phyloP scores from a whole-genome alignment of 2,113 vertebrate genomes.

The Melanerpes aurifrons region DNA sequence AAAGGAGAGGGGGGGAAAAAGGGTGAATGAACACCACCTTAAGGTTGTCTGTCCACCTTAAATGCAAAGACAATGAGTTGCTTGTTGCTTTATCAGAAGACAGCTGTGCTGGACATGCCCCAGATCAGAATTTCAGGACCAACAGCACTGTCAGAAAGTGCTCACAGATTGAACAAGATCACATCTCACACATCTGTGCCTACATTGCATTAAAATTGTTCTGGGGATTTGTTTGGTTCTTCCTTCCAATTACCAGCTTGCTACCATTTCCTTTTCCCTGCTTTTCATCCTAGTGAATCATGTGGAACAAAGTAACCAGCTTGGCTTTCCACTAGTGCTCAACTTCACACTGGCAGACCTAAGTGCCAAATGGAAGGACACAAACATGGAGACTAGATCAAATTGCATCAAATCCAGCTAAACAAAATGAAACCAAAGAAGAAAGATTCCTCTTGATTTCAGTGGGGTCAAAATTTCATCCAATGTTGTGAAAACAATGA shows the following conservation, averaged over 20 bases:
- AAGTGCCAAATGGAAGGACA: neutral
- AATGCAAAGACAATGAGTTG: neutral
- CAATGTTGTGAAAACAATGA: neutral
- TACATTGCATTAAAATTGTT: neutral
- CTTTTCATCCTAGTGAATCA: neutral
- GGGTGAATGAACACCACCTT: neutral
- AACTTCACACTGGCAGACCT: neutral
- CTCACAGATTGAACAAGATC: neutral
- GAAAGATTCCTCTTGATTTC: neutral
- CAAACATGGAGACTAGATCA: neutral
- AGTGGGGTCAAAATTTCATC: neutral
- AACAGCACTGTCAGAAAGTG: neutral
- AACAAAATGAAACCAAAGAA: neutral
- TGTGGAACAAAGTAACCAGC: neutral
- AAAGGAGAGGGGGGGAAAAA: rapidly evolving
- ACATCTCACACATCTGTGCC: rapidly evolving
- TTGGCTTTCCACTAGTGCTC: neutral
- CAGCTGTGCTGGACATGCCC: neutral
- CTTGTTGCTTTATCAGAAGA: neutral
- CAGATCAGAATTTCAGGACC: neutral
- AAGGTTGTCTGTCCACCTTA: neutral
- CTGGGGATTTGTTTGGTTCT: neutral
- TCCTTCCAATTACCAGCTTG: neutral
- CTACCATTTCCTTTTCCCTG: neutral
- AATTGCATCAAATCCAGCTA: neutral